Base-by-base conservation (phyloP, 2,113 vertebrate genomes). In the Hyla sarda region DNA sequence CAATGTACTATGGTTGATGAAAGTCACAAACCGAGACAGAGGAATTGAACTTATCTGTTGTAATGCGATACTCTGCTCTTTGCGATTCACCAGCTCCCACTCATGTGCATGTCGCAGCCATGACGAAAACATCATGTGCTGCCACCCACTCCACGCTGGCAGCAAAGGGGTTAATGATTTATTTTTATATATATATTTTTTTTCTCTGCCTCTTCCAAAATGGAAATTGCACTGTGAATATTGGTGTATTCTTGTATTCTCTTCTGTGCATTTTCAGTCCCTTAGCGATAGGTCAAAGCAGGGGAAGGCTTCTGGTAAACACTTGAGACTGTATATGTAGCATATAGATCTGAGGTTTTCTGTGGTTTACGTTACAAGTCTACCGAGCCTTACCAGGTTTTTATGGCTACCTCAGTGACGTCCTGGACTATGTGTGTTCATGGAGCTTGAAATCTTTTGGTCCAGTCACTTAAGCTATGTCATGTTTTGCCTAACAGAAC, bases 21-120 rank as follows among this genome's bases (percentile, higher is more conserved):
- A 8, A 60, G 45, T 60, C 32, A 45, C 77, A 41, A 60, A 54
- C 32, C 34, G 45, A n/a, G 13, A 1, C 54, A 37, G 75, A 54
- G 54, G 52, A 56, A 23, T 37, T 37, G 50, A 12, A n/a, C 21
- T 45, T 74, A 19, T 41, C 34, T 9, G 13, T 45, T 45, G 32
- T 80, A 80, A 60, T 60, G 28, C 12, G 34, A 34, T n/a, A 14
- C 32, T 25, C 30, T 78, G 76, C 13, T 78, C 32, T 9, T 8
- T 10, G 45, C 56, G 48, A 54, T 30, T 78, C 74, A 58, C 21
- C 37, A 60, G 37, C 78, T 47, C 58, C 37, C 56, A 65, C 78
- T 25, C 41, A 37, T 47, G 3, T 48, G n/a, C 62, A 2, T 48
- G 41, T 67, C 79, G 48, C 13, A 12, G 45, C 16, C 79, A 82